Evolutionary conservation across 2,888 invertebrate genomes (phyloP).

Genomic region (Scaeva pyrastri): DNA sequence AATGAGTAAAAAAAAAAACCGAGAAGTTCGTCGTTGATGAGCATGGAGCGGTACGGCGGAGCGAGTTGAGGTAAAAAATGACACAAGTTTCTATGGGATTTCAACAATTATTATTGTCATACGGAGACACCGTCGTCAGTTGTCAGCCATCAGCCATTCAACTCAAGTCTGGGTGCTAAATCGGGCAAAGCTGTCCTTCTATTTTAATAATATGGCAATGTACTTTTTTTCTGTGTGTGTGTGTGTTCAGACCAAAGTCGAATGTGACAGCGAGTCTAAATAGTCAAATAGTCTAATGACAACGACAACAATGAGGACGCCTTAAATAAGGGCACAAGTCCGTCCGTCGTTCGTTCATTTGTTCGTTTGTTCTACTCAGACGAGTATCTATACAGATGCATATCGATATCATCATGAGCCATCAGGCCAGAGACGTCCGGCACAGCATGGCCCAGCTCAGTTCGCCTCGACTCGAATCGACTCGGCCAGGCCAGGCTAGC

Average conservation of each 20-base stretch:
- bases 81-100: background rate
- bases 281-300: slow-evolving; percentile 27
- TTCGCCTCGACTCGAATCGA: background rate
- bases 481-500: background rate
- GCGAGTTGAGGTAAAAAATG: slow-evolving; percentile 18
- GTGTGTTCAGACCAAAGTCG: slow-evolving; percentile 4
- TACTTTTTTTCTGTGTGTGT: background rate
- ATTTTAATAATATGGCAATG: slow-evolving; percentile 2
- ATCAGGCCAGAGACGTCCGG: slow-evolving; percentile 3
- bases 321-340: slow-evolving; percentile 58
- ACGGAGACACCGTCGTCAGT: too few relatives aligned
- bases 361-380: background rate
- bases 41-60: too few relatives aligned
- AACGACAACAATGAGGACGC: slow-evolving; percentile 8
- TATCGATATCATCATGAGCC: background rate
- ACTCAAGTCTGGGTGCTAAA: slow-evolving; percentile 59
- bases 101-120: slow-evolving; percentile 18
- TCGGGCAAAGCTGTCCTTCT: slow-evolving; percentile 61
- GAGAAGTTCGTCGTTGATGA: background rate
- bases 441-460: background rate
- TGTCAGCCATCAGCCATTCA: slow-evolving; percentile 28
- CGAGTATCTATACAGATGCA: background rate
- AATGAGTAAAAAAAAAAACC: slow-evolving; percentile 43
- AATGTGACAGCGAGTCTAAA: slow-evolving; percentile 44
- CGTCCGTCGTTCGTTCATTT: slow-evolving; percentile 12